These are phyloP conservation scores for Anastatus disparis DNA, from an alignment of 1,140 invertebrate species.

Conservation along the genomic window DNA sequence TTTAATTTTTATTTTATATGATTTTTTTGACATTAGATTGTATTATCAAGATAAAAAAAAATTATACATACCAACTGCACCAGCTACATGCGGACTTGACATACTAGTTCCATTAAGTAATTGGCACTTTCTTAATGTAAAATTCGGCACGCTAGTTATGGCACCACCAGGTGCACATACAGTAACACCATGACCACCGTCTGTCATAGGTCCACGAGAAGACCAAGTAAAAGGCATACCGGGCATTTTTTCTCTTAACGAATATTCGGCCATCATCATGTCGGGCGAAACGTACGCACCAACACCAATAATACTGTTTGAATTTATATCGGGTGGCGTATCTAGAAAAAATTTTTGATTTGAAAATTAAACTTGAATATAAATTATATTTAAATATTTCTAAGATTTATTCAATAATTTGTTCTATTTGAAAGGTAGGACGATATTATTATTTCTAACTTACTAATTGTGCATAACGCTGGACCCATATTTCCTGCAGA, in stretches of 20 bases:
- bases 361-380: too few species aligned
- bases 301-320: constrained; percentile 87
- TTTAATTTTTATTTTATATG: background rate
- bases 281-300: constrained; percentile 97
- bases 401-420: too few species aligned
- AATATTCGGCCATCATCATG: constrained; percentile 97
- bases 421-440: too few species aligned
- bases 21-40: background rate
- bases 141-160: constrained; percentile 94
- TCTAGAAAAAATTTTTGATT: constrained; percentile 60
- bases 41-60: constrained; percentile 16
- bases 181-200: constrained; percentile 88
- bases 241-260: constrained; percentile 83
- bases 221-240: constrained; percentile 95
- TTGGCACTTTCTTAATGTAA: constrained; percentile 86
- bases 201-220: constrained; percentile 87
- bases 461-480: constrained; percentile 87
- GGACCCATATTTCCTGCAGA: constrained; percentile 96
- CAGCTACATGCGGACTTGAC: constrained; percentile 95
- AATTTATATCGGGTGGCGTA: constrained; percentile 88
- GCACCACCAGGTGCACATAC: constrained; percentile 97
- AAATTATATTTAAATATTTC: too few species aligned
- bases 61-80: constrained; percentile 77
- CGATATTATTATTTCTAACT: constrained; percentile 10
- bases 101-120: constrained; percentile 98